Evolutionary conservation across 2,797 vertebrate species (phyloP).

Genomic region (Urocyon cinereoargenteus): DNA sequence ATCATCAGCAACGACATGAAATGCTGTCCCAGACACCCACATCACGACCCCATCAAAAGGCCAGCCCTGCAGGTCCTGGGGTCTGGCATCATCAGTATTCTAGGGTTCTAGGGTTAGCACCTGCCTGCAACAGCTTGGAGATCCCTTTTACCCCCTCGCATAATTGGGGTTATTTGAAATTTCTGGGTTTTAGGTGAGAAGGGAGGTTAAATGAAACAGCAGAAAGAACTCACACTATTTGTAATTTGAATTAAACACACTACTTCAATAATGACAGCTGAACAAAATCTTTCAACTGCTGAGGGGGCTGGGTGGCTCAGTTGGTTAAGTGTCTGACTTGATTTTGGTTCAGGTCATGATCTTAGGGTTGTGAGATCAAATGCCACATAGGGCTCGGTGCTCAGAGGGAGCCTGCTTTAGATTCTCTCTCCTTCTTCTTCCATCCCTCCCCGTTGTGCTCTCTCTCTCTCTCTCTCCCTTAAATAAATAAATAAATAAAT

Average conservation of each 20-base stretch:
- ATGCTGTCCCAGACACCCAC: too few relatives aligned
- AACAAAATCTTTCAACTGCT: background rate
- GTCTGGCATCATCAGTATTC: background rate
- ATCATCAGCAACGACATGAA: background rate
- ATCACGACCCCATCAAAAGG: too few relatives aligned
- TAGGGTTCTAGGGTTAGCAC: background rate
- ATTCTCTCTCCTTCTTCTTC: background rate
- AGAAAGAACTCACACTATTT: background rate
- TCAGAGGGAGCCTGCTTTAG: background rate
- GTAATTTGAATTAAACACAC: background rate
- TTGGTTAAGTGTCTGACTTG: background rate
- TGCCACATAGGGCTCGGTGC: background rate
- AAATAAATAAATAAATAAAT: background rate
- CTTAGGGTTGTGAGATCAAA: background rate
- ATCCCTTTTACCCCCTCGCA: background rate
- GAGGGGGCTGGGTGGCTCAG: background rate
- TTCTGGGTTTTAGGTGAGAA: background rate
- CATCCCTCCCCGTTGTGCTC: background rate
- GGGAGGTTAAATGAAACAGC: background rate
- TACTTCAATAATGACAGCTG: background rate
- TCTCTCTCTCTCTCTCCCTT: background rate
- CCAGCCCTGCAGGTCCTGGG: too few relatives aligned
- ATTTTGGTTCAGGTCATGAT: background rate
- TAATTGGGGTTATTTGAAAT: background rate
- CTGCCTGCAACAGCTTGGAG: background rate